Conservation (phyloP, 2,888 invertebrate species). For the Sinotaia quadrata region DNA sequence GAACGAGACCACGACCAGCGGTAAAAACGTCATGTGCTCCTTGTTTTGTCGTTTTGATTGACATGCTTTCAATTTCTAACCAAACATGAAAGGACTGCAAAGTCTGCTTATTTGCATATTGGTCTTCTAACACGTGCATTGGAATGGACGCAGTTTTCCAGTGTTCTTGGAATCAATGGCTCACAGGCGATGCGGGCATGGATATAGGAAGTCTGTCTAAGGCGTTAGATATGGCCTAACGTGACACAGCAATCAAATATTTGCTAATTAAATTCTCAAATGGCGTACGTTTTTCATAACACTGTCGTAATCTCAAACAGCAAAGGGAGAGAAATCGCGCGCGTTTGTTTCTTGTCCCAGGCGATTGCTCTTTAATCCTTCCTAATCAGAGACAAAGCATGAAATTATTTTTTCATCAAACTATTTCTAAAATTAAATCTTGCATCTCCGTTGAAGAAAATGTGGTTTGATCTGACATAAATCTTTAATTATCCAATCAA, state of each 20-base stretch:
- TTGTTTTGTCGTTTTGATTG: slow-evolving; percentile 23
- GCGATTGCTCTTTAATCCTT: no score
- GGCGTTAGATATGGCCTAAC: slow-evolving; percentile 7
- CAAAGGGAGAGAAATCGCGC: background rate
- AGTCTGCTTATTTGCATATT: slow-evolving; percentile 22
- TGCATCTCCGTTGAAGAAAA: no score
- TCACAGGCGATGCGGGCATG: slow-evolving; percentile 1
- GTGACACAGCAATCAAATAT: slow-evolving; percentile 29
- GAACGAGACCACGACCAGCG: slow-evolving; percentile 1
- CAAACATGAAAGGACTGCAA: slow-evolving; percentile 26
- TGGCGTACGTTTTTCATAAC: slow-evolving; percentile 1
- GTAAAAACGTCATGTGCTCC: slow-evolving; percentile 16
- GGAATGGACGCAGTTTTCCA: slow-evolving; percentile 11
- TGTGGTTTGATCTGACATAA: no score
- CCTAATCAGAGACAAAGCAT: no score
- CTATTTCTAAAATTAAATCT: no score
- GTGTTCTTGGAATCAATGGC: background rate
- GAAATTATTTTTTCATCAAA: no score
- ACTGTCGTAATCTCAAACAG: background rate
- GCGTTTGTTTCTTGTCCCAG: background rate
- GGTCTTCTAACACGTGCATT: slow-evolving; percentile 21
- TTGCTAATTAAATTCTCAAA: slow-evolving; percentile 26
- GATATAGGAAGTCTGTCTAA: background rate
- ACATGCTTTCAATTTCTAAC: slow-evolving; percentile 28
- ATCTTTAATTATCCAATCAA: no score